phyloP scores from a whole-genome alignment of 2,797 vertebrate species.

The Pitangus sulphuratus region DNA sequence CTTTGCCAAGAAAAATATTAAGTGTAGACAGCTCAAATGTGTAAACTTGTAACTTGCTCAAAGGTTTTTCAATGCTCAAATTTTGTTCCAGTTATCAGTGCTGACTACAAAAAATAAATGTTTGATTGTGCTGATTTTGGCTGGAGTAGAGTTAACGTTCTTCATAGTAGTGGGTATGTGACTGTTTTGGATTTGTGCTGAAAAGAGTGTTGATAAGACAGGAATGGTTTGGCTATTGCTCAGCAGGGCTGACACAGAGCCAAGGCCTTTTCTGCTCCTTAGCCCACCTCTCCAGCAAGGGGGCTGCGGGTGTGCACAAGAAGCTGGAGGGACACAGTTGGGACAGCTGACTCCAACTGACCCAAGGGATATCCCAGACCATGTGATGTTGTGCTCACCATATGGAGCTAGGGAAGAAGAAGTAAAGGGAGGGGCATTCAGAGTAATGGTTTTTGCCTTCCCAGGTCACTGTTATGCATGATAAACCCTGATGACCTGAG shows the following conservation, averaged over 20 bases:
- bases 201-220: not conserved
- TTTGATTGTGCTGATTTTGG: not conserved
- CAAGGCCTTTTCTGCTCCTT: not conserved
- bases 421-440: fast-evolving
- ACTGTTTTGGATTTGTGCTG: not conserved
- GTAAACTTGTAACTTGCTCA: not conserved
- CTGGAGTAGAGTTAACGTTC: not conserved
- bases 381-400: fast-evolving
- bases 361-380: too few relatives aligned
- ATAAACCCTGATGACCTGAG: not conserved
- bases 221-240: not conserved
- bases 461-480: fast-evolving
- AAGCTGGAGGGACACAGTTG: not conserved
- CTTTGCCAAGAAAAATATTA: not conserved
- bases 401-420: fast-evolving
- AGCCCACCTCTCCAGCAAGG: not conserved
- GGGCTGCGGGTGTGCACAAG: fast-evolving
- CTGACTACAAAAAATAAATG: not conserved
- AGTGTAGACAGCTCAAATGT: not conserved
- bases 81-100: not conserved
- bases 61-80: not conserved
- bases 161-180: fast-evolving
- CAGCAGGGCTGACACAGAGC: too few relatives aligned
- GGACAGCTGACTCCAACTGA: not conserved
- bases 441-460: not conserved